Conservation (phyloP, 2,113 vertebrate genomes). For the Rhea americana region DNA sequence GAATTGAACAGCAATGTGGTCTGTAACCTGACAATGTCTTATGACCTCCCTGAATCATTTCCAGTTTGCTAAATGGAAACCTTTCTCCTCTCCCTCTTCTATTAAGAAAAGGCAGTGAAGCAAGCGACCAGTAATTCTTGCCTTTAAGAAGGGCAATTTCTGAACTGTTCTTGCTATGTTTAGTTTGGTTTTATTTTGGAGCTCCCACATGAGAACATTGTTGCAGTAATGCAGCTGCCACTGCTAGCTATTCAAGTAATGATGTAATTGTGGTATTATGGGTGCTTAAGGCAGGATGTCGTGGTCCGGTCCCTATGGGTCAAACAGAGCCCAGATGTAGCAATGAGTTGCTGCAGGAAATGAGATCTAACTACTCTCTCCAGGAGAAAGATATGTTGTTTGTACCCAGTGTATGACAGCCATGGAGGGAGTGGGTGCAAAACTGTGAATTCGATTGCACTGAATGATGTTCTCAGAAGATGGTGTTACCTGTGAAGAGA, state of each 20-base stretch:
- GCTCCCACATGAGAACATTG: not conserved
- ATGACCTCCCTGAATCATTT: not conserved
- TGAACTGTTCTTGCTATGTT: not conserved
- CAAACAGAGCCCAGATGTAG: not conserved
- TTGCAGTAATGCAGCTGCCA: not conserved
- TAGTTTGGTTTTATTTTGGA: not conserved
- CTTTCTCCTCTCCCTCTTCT: not conserved
- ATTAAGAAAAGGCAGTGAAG: not conserved
- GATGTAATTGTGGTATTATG: not conserved
- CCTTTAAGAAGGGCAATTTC: not conserved
- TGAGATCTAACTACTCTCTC: rapidly evolving
- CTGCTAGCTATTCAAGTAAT: not conserved
- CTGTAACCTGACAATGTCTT: not conserved
- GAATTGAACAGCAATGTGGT: not conserved
- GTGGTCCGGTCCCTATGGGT: not conserved
- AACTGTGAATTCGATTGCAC: not conserved
- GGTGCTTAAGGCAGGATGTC: not conserved
- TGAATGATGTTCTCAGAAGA: not conserved
- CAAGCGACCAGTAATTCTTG: not conserved
- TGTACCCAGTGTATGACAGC: not conserved
- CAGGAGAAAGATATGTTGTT: not conserved
- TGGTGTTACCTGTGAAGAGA: not conserved
- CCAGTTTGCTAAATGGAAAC: not conserved
- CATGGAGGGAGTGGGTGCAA: not conserved
- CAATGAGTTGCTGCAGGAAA: not conserved